Base-by-base conservation (phyloP, 2,797 vertebrate species). In the Cuniculus paca region DNA sequence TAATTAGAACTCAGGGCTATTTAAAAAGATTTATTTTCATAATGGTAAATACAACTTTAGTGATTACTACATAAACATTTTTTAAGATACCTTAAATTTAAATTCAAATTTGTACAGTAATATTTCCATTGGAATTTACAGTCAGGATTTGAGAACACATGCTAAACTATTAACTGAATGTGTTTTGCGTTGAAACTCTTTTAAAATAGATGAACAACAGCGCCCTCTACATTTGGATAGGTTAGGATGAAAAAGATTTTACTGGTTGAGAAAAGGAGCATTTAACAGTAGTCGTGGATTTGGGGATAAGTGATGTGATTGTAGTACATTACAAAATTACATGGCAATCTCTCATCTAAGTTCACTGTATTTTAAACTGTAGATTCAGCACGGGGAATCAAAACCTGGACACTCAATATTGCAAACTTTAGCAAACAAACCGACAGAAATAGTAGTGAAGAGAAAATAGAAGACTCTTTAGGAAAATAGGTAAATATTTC, bases 211-310 rank as follows among this genome's bases (percentile, higher is more conserved):
- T 80, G 98, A 99, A 74, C 98, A 99, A 99, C 97, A 99, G 98
- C 98, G 98, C 99, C 99, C 98, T 98, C 99, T 99, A 98, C 98
- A 97, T 95, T 98, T 98, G 96, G 96, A 97, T 97, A 86, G 61
- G 75, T 75, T 95, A 31, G 65, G 89, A 56, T 97, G 93, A 97
- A 98, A 96, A 93, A 96, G 90, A 85, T 94, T 87, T 94, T 22
- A 31, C 88, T 81, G 22, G 45, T 96, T 96, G 84, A 86, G 85
- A 60, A 96, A 98, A 95, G 82, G 45, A 98, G 77, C 75, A 45
- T 97, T 98, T 87, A 96, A 96, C 96, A 97, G 91, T 95, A 97
- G 83, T 82, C 96, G 89, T 72, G 77, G 65, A 39, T 94, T 83
- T 86, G 36, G 94, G 84, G 60, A 95, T 74, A 86, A 96, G 93